These are phyloP conservation scores for Sakesphorus luctuosus DNA, from an alignment of 2,113 vertebrate species.

Conservation along the genomic window DNA sequence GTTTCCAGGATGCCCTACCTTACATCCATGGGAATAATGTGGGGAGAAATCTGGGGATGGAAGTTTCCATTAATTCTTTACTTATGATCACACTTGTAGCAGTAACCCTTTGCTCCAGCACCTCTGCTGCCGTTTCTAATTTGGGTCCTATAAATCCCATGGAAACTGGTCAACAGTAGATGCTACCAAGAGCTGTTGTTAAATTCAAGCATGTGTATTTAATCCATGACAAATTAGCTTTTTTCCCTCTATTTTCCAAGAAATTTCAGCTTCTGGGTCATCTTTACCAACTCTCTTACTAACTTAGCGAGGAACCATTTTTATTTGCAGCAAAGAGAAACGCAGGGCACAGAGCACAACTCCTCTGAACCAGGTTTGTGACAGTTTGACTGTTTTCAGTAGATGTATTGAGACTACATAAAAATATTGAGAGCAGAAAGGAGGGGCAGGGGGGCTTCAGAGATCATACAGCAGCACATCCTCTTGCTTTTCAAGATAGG, in stretches of 20 bases:
- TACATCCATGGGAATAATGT: neutral
- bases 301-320: slow-evolving; percentile 28
- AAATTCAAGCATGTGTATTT: neutral
- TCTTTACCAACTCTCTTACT: slow-evolving; percentile 22
- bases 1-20: rapidly evolving
- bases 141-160: neutral
- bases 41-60: neutral
- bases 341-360: neutral
- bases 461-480: neutral
- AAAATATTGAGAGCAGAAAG: neutral
- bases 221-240: neutral
- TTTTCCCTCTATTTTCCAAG: slow-evolving; percentile 15
- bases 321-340: slow-evolving; percentile 3
- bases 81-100: neutral
- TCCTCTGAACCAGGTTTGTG: slow-evolving; percentile 34
- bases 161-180: neutral
- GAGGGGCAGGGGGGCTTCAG: neutral
- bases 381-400: neutral
- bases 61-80: neutral
- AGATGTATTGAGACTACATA: neutral
- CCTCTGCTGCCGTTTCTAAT: neutral
- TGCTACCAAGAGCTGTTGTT: neutral
- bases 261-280: slow-evolving; percentile 32
- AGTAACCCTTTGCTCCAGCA: neutral
- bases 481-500: neutral